Evolutionary conservation across 2,113 vertebrate species (phyloP).

Genomic region (Passer domesticus): DNA sequence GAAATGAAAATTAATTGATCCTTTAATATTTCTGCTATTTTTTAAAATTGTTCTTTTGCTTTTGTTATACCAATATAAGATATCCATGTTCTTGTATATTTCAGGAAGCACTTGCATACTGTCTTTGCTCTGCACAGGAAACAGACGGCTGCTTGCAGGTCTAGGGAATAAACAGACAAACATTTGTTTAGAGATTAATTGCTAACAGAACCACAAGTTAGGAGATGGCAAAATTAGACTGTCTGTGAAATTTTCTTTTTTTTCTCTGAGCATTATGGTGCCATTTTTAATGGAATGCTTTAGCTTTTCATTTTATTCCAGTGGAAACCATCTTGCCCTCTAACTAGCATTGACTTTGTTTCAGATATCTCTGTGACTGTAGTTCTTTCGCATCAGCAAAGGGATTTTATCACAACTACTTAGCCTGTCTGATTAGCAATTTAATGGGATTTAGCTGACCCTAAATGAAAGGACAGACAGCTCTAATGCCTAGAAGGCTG

Average conservation of each 20-base stretch:
- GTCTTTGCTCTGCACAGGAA: neutral
- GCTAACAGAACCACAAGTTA: neutral
- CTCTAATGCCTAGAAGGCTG: neutral
- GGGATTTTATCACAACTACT: neutral
- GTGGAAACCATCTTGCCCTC: neutral
- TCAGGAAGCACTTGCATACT: neutral
- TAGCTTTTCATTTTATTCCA: neutral
- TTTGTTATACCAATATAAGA: neutral
- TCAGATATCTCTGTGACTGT: neutral
- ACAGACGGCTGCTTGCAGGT: neutral
- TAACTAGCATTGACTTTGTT: neutral
- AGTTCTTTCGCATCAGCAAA: neutral
- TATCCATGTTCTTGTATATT: neutral
- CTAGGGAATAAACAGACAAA: neutral
- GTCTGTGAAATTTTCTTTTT: neutral
- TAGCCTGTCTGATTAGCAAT: neutral
- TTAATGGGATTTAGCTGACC: neutral
- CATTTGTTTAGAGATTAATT: neutral
- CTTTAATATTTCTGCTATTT: neutral
- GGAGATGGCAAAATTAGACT: neutral
- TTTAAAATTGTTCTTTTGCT: neutral
- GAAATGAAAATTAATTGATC: neutral
- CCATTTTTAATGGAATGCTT: neutral
- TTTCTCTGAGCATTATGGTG: neutral
- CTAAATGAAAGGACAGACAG: constrained; percentile 1